Percentiles rank a stretch among this genome's conserved stretches.
Conservation (phyloP, 2,797 vertebrate genomes). For the Chromobotia macracanthus region DNA sequence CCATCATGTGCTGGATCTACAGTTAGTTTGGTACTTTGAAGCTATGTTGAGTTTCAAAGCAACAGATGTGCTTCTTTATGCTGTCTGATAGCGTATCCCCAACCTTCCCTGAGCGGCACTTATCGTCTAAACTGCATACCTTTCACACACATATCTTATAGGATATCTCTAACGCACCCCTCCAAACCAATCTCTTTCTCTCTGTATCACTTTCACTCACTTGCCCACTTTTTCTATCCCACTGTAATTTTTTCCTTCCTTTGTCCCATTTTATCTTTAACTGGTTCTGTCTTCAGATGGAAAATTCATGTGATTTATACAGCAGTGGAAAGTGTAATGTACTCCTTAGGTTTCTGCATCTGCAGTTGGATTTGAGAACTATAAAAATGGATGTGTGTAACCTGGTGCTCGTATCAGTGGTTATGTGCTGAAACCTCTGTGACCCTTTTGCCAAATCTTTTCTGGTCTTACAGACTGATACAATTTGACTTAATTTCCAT, state of each 20-base stretch:
- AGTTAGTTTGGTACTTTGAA: neutral
- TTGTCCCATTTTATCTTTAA: constrained; percentile 16
- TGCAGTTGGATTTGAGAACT: constrained; percentile 28
- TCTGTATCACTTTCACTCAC: constrained; percentile 31
- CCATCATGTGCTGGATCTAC: neutral
- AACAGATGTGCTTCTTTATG: constrained; percentile 32
- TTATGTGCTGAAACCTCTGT: neutral
- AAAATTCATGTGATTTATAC: constrained; percentile 12
- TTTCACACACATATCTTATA: constrained; percentile 26
- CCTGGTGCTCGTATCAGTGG: neutral
- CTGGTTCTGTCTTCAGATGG: constrained; percentile 12
- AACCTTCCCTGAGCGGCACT: constrained; percentile 32
- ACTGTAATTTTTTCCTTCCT: constrained; percentile 6
- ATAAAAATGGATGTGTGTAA: constrained; percentile 19
- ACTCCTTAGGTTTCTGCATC: constrained; percentile 16
- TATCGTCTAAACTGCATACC: constrained; percentile 39
- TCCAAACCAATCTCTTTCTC: constrained; percentile 9
- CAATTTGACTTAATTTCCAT: neutral
- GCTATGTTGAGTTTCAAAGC: constrained; percentile 23
- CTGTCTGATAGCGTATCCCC: constrained; percentile 35
- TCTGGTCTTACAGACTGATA: neutral
- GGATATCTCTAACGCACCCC: constrained; percentile 17
- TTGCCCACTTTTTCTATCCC: neutral
- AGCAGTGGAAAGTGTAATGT: constrained; percentile 12
- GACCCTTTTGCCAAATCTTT: neutral